Evolutionary conservation across 2,888 invertebrate species (phyloP).

Genomic region (Cryptophagus acutangulus): DNA sequence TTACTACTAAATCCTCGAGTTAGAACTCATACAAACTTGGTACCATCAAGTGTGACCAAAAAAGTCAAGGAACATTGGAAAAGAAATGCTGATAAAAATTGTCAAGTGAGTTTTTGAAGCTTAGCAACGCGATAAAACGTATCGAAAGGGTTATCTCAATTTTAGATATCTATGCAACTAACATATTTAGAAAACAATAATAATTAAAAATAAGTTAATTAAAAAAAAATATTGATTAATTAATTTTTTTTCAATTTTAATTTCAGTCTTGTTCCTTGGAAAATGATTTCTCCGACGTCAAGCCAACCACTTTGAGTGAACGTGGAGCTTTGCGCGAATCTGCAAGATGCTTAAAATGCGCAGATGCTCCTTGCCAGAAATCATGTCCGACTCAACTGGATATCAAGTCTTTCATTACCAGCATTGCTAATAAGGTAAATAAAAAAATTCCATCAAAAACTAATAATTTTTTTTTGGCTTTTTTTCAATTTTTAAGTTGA

Average conservation of each 20-base stretch:
- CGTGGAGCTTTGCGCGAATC: conserved; percentile 89
- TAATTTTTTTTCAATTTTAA: conserved; percentile 1
- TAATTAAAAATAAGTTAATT: too few relatives aligned
- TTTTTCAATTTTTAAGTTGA: conserved; percentile 3
- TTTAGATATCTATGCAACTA: too few relatives aligned
- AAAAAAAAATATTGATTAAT: too few relatives aligned
- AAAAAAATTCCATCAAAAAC: conserved; percentile 7
- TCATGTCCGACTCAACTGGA: conserved; percentile 98
- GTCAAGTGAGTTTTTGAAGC: too few relatives aligned
- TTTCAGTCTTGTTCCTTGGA: conserved; percentile 63
- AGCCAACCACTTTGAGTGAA: conserved; percentile 95
- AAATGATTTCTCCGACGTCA: conserved; percentile 95
- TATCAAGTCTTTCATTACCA: conserved; percentile 93
- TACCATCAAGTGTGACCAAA: conserved; percentile 84
- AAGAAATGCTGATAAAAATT: conserved; percentile 79
- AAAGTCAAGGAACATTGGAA: conserved; percentile 92
- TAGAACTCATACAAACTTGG: conserved; percentile 66
- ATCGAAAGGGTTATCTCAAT: too few relatives aligned
- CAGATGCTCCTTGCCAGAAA: conserved; percentile 97
- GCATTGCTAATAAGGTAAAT: conserved; percentile 86
- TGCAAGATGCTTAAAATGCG: conserved; percentile 83
- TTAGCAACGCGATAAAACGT: too few relatives aligned
- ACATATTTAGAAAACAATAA: too few relatives aligned
- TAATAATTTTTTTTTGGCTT: not conserved
- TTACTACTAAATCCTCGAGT: conserved; percentile 81